Evolutionary conservation across 2,113 vertebrate genomes (phyloP).

Genomic region (Malaclemys terrapin): DNA sequence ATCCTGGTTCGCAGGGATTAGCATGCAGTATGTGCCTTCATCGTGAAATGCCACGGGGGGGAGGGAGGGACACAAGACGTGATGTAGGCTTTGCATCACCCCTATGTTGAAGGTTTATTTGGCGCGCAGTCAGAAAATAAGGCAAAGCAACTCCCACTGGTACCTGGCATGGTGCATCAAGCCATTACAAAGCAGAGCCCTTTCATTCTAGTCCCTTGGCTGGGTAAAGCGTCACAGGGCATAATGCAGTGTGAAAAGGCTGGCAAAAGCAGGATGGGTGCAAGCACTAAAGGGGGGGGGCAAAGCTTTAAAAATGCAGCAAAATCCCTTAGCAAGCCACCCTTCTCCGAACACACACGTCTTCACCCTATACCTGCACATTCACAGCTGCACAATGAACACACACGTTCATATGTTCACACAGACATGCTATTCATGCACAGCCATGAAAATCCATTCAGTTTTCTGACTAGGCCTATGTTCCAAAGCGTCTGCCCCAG

Average conservation of each 20-base stretch:
- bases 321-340: background rate
- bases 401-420: background rate
- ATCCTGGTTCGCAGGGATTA: background rate
- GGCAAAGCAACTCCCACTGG: background rate
- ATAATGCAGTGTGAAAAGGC: background rate
- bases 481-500: background rate
- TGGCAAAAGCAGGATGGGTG: background rate
- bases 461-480: too few relatives aligned
- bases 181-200: background rate
- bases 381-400: background rate
- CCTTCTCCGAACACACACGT: too few relatives aligned
- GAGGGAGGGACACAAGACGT: too few relatives aligned
- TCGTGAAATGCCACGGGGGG: background rate
- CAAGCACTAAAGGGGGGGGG: fast-evolving
- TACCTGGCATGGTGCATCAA: background rate
- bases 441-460: background rate
- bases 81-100: background rate
- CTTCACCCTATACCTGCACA: too few relatives aligned
- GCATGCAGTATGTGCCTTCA: background rate
- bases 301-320: background rate
- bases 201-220: background rate
- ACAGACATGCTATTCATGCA: too few relatives aligned
- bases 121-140: background rate
- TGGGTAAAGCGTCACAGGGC: too few relatives aligned
- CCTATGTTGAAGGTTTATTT: background rate